A percentile compares a stretch with the other conserved stretches of the same genome.
These are phyloP conservation scores for Zaprionus obscuricornis DNA, from an alignment of 2,888 invertebrate genomes.

Conservation along the genomic window DNA sequence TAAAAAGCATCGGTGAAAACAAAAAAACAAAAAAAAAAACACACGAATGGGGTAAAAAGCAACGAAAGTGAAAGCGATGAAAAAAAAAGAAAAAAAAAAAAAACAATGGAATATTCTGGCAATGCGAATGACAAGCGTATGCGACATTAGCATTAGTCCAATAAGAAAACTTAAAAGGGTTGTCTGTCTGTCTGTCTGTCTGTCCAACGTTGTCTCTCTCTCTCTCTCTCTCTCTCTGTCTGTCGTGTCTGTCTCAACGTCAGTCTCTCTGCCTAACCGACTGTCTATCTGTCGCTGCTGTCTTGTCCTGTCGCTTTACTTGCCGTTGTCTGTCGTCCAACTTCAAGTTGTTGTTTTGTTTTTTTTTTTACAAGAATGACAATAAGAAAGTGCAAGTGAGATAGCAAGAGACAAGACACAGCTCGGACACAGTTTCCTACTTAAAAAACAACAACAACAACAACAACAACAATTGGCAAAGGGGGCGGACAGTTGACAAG, in stretches of 20 bases:
- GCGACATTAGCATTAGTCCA: conserved; percentile 62
- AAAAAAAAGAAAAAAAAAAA: conserved; percentile 6
- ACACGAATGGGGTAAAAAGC: too few species aligned
- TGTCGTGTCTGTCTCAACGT: neutral
- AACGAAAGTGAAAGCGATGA: too few species aligned
- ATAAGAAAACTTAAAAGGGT: conserved; percentile 58
- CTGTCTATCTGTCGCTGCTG: conserved; percentile 18
- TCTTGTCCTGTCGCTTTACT: conserved; percentile 35
- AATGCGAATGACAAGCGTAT: conserved; percentile 54
- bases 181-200: conserved; percentile 51
- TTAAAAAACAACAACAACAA: conserved; percentile 60
- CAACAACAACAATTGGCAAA: conserved; percentile 28
- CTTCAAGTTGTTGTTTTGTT: too few species aligned
- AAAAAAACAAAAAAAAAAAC: conserved; percentile 61
- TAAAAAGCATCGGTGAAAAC: conserved; percentile 40
- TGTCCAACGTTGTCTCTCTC: too few species aligned
- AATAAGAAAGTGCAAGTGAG: neutral
- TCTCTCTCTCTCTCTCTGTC: conserved; percentile 10
- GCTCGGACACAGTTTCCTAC: conserved; percentile 77
- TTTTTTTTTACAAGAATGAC: too few species aligned
- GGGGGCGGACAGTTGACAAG: conserved; percentile 32
- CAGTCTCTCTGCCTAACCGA: too few species aligned
- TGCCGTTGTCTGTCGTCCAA: too few species aligned
- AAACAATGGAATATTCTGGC: conserved; percentile 22
- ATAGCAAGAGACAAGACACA: conserved; percentile 24